Percentiles rank a stretch among this genome's conserved stretches.
These are phyloP conservation scores for Cryptomyrus ogoouensis DNA, from an alignment of 2,113 vertebrate species.

Conservation along the genomic window DNA sequence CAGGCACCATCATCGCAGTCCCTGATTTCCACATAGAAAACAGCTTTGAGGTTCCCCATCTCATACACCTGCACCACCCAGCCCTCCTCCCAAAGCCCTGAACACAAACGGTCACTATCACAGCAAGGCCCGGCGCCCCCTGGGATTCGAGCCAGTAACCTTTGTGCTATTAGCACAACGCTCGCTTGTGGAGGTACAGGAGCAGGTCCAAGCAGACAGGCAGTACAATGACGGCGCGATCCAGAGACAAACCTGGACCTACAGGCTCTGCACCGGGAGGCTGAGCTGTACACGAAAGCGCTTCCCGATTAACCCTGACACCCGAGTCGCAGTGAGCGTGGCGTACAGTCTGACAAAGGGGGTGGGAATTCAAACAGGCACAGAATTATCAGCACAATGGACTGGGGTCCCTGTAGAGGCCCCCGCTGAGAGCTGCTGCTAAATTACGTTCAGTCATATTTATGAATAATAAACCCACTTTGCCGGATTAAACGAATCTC, in stretches of 20 bases:
- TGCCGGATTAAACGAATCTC: not conserved
- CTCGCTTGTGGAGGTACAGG: not conserved
- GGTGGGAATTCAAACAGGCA: not conserved
- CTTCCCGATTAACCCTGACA: conserved; percentile 92
- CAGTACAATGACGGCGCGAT: not conserved
- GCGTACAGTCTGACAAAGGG: not conserved
- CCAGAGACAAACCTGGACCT: conserved; percentile 70
- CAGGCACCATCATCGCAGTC: not conserved
- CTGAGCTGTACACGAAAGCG: conserved; percentile 92
- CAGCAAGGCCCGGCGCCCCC: not conserved
- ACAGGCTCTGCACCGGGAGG: conserved; percentile 90
- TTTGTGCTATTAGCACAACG: not conserved
- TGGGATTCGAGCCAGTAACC: not conserved
- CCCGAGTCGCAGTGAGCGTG: conserved; percentile 74
- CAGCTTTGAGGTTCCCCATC: not conserved
- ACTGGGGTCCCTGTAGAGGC: not conserved
- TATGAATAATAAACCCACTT: not conserved
- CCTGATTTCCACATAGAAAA: not conserved
- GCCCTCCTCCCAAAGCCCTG: not conserved
- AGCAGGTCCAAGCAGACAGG: too few species aligned
- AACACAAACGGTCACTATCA: not conserved
- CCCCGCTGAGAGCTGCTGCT: not conserved
- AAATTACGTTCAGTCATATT: not conserved
- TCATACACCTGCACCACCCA: not conserved
- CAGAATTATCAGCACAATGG: not conserved